Evolutionary conservation across 2,797 vertebrate species (phyloP), one percentile per base, ranked within the genome.

Genomic region (Limnodromus scolopaceus): DNA sequence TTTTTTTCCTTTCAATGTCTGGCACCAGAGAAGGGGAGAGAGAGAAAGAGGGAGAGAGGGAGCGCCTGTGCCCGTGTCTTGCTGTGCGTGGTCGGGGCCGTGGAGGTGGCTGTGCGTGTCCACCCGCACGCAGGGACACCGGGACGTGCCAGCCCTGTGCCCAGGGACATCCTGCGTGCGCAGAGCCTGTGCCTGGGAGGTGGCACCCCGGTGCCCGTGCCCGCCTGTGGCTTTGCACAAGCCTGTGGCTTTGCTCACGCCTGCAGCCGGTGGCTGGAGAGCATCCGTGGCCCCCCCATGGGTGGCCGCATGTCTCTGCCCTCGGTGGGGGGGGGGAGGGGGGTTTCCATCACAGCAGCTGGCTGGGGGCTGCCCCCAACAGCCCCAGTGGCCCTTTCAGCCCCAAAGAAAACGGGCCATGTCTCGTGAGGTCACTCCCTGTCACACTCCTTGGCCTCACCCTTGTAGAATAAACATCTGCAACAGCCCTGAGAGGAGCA

Each of bases 1-100:
- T 12, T 49, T 57, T 57, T 82, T 63, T 81, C 88, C 88, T 95
- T 97, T 88, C 84, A 30, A 57, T 92, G 41, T 53, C 94, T 93
- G 96, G 80, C 93, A 92, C 66, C 38, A 34, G 80, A 61, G 66
- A 69, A 49, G 27, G 65, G 6, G 64, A 7, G 23, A 8, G 60
- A 49, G 87, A 43, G 82, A 32, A 32, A 17, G 41, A 0, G 16
- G 1, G 57, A 28, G 51, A 2, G 13, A 48, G 34, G 0, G 3
- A 0, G 3, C 43, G 10, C 36, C 3, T 36, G 54, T 79, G 74
- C 46, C 74, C 0, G 0, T 9, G 27, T 77, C 60, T 34, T 0
- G 0, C 58, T 41, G 53, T 51, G 79, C 6, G 0, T 65, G 72
- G 43, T 28, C 61, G 45, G 69, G 65, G 82, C 51, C 7, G 0